A percentile compares a stretch with the other conserved stretches of the same genome.
Evolutionary conservation across 2,888 invertebrate species (phyloP).

Genomic region (Sarcophaga caerulescens): DNA sequence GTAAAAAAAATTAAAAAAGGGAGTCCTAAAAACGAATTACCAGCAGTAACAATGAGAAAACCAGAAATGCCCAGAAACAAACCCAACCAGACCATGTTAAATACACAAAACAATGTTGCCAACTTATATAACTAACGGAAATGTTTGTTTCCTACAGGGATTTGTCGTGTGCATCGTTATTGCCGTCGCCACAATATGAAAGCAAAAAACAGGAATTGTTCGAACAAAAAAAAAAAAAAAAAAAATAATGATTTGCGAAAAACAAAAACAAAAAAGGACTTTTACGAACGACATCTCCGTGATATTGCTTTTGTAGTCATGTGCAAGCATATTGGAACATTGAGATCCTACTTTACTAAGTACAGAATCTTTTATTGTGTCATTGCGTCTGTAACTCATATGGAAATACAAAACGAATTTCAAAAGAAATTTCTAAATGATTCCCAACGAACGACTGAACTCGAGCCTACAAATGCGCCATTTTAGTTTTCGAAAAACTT

Average conservation of each 20-base stretch:
- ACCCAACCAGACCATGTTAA: slow-evolving; percentile 5
- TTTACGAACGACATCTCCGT: slow-evolving; percentile 1
- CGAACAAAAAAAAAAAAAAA: slow-evolving; percentile 26
- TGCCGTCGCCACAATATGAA: not conserved
- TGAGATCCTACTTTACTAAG: not conserved
- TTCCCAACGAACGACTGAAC: too few relatives aligned
- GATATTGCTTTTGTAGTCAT: not conserved
- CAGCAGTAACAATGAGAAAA: not conserved
- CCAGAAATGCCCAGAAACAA: not conserved
- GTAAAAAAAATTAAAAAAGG: not conserved
- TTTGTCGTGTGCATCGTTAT: slow-evolving; percentile 50
- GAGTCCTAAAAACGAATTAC: slow-evolving; percentile 2
- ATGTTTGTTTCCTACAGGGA: slow-evolving; percentile 57
- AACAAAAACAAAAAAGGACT: slow-evolving; percentile 10
- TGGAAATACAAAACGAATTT: too few relatives aligned
- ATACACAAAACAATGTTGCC: slow-evolving; percentile 16
- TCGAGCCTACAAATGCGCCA: too few relatives aligned
- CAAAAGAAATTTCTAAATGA: too few relatives aligned
- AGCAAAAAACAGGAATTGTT: not conserved
- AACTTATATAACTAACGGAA: slow-evolving; percentile 52
- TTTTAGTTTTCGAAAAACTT: too few relatives aligned
- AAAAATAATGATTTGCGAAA: slow-evolving; percentile 14
- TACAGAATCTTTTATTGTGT: not conserved
- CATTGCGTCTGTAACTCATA: not conserved
- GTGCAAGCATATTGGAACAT: not conserved